Conservation (phyloP, 2,113 vertebrate species). For the Accipiter cooperii region DNA sequence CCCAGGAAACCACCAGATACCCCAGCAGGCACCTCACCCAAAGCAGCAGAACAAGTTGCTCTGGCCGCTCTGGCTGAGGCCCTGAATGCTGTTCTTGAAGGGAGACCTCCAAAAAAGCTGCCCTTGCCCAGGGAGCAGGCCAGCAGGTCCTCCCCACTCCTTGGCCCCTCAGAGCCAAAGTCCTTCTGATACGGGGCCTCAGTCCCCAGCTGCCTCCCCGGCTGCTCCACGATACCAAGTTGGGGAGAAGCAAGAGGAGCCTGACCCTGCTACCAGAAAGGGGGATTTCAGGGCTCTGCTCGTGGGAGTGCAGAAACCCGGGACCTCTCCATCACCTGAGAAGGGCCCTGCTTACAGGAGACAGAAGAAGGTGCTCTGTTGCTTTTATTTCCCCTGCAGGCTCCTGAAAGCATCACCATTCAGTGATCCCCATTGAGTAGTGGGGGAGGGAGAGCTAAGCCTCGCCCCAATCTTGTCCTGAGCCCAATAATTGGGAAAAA, state of each 20-base stretch:
- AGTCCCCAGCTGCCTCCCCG: accelerated
- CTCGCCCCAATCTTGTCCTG: neutral
- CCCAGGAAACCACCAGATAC: neutral
- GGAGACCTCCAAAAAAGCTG: neutral
- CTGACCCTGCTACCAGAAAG: neutral
- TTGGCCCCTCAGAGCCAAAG: neutral
- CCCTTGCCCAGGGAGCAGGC: neutral
- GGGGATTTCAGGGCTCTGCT: neutral
- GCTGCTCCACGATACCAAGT: accelerated
- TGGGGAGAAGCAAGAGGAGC: neutral
- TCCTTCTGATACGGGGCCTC: no score
- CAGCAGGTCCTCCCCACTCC: neutral
- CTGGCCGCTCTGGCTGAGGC: accelerated
- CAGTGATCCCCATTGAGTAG: accelerated
- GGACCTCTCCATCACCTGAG: neutral
- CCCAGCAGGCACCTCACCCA: neutral
- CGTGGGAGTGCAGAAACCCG: neutral
- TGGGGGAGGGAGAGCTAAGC: neutral
- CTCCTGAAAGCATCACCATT: neutral
- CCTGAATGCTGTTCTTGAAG: neutral
- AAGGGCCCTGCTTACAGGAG: neutral
- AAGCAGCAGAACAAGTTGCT: neutral
- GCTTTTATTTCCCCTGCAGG: neutral
- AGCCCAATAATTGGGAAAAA: neutral
- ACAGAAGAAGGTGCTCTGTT: neutral